These are phyloP conservation scores for Perizoma flavofasciatum DNA, from an alignment of 2,888 invertebrate genomes.

Conservation along the genomic window DNA sequence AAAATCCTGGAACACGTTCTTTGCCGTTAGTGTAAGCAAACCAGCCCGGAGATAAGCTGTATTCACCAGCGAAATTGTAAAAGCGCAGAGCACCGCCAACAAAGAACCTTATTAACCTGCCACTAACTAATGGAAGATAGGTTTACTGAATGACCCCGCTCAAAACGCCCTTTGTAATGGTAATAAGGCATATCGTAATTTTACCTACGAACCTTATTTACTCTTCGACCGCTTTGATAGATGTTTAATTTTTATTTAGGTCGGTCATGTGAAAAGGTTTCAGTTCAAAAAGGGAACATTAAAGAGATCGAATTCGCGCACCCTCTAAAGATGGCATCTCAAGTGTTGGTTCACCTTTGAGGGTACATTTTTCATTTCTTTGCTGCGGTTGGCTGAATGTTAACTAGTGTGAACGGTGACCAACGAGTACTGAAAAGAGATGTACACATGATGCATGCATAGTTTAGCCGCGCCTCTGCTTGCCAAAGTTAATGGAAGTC, in stretches of 20 bases:
- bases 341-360: conserved; percentile 64
- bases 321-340: conserved; percentile 62
- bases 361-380: conserved; percentile 61
- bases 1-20: conserved; percentile 48
- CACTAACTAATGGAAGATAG: conserved; percentile 76
- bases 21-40: conserved; percentile 67
- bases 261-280: conserved; percentile 34
- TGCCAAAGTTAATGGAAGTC: conserved; percentile 77
- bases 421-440: conserved; percentile 72
- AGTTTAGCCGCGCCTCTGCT: conserved; percentile 68
- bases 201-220: conserved; percentile 46
- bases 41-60: conserved; percentile 74
- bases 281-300: conserved; percentile 43
- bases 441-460: conserved; percentile 79
- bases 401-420: conserved; percentile 66
- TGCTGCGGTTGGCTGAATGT: conserved; percentile 52
- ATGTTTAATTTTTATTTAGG: conserved; percentile 33
- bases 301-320: conserved; percentile 66
- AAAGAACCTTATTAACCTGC: conserved; percentile 79
- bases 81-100: conserved; percentile 63
- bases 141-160: conserved; percentile 63
- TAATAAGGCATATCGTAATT: conserved; percentile 61
- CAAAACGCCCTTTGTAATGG: conserved; percentile 61
- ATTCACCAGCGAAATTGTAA: conserved; percentile 77
- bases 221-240: conserved; percentile 44